Percentiles rank a stretch among this genome's conserved stretches.
These are phyloP conservation scores for Oplegnathus fasciatus DNA, from an alignment of 2,113 vertebrate species.

Conservation along the genomic window DNA sequence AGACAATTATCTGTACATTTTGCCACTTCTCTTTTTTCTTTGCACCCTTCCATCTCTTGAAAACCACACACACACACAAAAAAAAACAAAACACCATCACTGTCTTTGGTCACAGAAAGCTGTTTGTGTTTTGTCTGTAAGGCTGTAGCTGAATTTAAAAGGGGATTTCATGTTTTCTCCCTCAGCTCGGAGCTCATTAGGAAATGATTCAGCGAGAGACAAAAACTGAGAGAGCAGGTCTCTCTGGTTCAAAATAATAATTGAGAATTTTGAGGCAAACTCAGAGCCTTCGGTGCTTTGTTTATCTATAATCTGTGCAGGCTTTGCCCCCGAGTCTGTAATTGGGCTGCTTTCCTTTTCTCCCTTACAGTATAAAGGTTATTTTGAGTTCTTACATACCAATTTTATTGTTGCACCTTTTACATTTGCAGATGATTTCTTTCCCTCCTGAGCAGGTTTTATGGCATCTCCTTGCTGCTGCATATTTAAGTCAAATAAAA, in stretches of 20 bases:
- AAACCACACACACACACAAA: neutral
- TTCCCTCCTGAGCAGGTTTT: neutral
- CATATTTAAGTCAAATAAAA: constrained; percentile 18
- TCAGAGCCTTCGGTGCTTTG: constrained; percentile 23
- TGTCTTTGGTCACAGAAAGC: constrained; percentile 35
- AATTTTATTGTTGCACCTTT: neutral
- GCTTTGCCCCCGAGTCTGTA: constrained; percentile 43
- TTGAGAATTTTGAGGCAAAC: constrained; percentile 44
- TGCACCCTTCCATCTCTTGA: constrained; percentile 10
- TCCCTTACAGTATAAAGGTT: neutral
- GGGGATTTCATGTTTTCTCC: constrained; percentile 52
- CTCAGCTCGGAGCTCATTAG: constrained; percentile 69
- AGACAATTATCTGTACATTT: constrained; percentile 22
- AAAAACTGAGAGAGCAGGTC: constrained; percentile 46
- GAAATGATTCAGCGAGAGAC: constrained; percentile 56
- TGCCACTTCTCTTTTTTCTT: constrained; percentile 9
- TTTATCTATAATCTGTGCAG: constrained; percentile 55
- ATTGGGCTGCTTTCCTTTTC: constrained; percentile 43
- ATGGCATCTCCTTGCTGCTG: neutral
- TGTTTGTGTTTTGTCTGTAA: constrained; percentile 61
- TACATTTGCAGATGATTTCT: neutral
- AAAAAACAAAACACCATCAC: constrained; percentile 17
- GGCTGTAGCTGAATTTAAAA: constrained; percentile 49
- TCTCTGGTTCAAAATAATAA: constrained; percentile 61
- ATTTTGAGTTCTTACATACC: neutral